phyloP scores from a whole-genome alignment of 1,140 invertebrate species.

The Tetramorium simillimum region DNA sequence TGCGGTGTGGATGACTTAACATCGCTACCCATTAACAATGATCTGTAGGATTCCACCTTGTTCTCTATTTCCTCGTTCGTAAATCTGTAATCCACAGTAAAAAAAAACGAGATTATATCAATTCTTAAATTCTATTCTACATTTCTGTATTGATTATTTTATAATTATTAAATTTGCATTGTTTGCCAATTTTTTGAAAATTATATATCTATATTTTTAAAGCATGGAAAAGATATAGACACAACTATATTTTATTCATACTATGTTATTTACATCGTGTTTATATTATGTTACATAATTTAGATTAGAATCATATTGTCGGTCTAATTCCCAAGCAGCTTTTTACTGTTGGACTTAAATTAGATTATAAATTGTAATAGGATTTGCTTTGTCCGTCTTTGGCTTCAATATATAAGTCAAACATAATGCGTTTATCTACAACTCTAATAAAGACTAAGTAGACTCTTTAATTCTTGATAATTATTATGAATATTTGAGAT shows the following conservation, averaged over 20 bases:
- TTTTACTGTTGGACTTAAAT: conserved; percentile 15
- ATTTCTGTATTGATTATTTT: background rate
- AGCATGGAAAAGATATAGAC: too few relatives aligned
- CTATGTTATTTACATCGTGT: background rate
- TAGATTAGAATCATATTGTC: background rate
- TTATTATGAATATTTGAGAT: background rate
- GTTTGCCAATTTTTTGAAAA: background rate
- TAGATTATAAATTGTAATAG: conserved; percentile 43
- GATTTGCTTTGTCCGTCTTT: conserved; percentile 6
- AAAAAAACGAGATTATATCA: conserved; percentile 18
- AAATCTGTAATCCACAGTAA: conserved; percentile 68
- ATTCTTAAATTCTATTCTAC: background rate
- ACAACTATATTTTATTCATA: background rate
- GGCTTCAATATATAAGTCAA: conserved; percentile 22
- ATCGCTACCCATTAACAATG: conserved; percentile 75
- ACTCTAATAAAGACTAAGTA: background rate
- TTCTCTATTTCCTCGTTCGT: conserved; percentile 74
- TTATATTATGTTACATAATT: background rate
- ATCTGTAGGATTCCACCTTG: conserved; percentile 75
- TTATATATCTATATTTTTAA: background rate
- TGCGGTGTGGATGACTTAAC: conserved; percentile 68
- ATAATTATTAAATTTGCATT: background rate
- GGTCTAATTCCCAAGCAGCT: background rate
- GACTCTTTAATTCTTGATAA: background rate
- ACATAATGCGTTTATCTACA: background rate